Percentiles rank a stretch among this genome's conserved stretches.
phyloP scores from a whole-genome alignment of 2,113 vertebrate genomes.

The Boulengeromyrus knoepffleri region DNA sequence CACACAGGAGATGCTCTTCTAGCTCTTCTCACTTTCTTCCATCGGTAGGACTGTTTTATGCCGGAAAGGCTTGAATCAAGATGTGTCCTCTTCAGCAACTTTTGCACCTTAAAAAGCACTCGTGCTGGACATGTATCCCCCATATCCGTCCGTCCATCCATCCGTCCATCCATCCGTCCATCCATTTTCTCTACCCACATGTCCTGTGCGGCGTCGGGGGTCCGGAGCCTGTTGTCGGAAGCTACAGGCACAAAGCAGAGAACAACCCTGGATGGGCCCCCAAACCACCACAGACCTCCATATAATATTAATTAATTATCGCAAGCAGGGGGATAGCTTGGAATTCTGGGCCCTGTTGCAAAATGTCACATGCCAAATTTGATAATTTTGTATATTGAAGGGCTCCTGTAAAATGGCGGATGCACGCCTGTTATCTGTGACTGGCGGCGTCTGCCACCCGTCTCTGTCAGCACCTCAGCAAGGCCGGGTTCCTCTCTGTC shows the following conservation, averaged over 20 bases:
- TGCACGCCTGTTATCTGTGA: background rate
- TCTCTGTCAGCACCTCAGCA: background rate
- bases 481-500: background rate
- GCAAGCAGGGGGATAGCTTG: background rate
- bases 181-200: background rate
- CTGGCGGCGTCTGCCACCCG: background rate
- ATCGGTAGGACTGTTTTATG: background rate
- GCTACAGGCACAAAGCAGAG: background rate
- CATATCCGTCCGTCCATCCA: background rate
- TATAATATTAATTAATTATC: background rate
- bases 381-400: background rate
- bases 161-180: background rate
- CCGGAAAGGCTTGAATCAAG: background rate
- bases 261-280: background rate
- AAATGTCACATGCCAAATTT: background rate
- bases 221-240: background rate
- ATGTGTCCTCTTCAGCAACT: background rate
- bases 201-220: background rate
- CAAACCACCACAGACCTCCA: background rate
- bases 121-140: background rate
- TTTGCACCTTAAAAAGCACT: background rate
- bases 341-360: background rate
- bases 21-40: background rate
- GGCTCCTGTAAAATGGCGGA: background rate
- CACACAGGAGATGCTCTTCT: no score